Evolutionary conservation across 2,888 invertebrate species (phyloP).

Genomic region (Ommatoiulus sabulosus): DNA sequence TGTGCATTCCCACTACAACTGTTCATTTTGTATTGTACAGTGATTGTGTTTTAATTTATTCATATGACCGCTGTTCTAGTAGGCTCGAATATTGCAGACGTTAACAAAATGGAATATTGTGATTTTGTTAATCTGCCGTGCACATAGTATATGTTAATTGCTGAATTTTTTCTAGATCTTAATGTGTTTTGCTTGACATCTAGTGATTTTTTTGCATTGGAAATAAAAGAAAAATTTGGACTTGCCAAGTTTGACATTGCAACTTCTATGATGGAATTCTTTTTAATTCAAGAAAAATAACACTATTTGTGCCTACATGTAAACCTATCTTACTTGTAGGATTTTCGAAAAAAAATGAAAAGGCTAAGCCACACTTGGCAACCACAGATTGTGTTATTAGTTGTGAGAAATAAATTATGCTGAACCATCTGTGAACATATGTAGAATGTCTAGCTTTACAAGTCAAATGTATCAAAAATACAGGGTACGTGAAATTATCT

Average conservation of each 20-base stretch:
- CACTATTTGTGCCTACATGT: background rate
- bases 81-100: background rate
- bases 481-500: background rate
- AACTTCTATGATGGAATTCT: background rate
- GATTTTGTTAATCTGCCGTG: background rate
- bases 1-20: background rate
- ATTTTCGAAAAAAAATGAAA: too few relatives aligned
- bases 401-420: too few relatives aligned
- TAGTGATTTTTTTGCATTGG: background rate
- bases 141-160: background rate
- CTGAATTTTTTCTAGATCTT: background rate
- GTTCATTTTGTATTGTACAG: conserved; percentile 1
- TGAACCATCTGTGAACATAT: too few relatives aligned
- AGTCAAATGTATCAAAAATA: background rate
- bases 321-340: background rate
- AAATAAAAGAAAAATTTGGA: background rate
- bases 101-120: background rate
- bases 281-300: background rate
- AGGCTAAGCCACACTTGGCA: too few relatives aligned
- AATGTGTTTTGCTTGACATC: background rate
- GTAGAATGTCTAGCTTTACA: too few relatives aligned
- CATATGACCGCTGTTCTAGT: background rate
- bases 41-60: conserved; percentile 44
- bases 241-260: too few relatives aligned
- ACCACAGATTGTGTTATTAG: too few relatives aligned